Percentiles rank a stretch among this genome's conserved stretches.
phyloP scores from a whole-genome alignment of 2,888 invertebrate genomes.

The Melieria omissa region DNA sequence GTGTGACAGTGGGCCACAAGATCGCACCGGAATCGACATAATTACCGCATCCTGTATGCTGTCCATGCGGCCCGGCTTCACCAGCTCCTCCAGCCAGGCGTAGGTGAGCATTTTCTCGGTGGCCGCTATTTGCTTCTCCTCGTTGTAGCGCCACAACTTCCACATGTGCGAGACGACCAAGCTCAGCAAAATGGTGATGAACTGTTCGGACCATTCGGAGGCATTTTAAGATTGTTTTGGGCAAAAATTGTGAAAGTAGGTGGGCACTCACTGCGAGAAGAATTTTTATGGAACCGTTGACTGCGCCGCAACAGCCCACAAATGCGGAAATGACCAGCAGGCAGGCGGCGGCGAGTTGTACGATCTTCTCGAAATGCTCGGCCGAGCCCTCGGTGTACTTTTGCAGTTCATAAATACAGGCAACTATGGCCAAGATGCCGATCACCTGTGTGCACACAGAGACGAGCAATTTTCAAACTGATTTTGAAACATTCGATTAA shows the following conservation, averaged over 20 bases:
- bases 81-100: constrained; percentile 54
- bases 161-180: constrained; percentile 53
- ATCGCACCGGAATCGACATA: background rate
- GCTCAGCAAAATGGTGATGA: constrained; percentile 48
- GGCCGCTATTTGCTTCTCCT: constrained; percentile 46
- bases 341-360: constrained; percentile 51
- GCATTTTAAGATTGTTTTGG: background rate
- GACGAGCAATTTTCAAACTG: background rate
- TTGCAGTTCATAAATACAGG: constrained; percentile 52
- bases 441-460: constrained; percentile 46
- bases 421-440: constrained; percentile 53
- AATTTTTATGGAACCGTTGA: constrained; percentile 57
- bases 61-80: constrained; percentile 52
- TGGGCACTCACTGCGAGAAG: constrained; percentile 50
- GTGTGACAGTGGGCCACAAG: too few relatives aligned
- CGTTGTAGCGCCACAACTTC: constrained; percentile 55
- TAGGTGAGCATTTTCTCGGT: constrained; percentile 53
- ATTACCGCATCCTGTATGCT: constrained; percentile 52
- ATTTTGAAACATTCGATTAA: too few relatives aligned
- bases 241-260: background rate
- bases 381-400: constrained; percentile 52
- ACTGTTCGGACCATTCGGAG: constrained; percentile 41
- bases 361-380: constrained; percentile 51
- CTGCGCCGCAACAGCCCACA: constrained; percentile 56
- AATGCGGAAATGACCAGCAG: constrained; percentile 52